phyloP scores from a whole-genome alignment of 37 sponge, comb jelly and placozoan species.

The Cliona cf. orientalis region DNA sequence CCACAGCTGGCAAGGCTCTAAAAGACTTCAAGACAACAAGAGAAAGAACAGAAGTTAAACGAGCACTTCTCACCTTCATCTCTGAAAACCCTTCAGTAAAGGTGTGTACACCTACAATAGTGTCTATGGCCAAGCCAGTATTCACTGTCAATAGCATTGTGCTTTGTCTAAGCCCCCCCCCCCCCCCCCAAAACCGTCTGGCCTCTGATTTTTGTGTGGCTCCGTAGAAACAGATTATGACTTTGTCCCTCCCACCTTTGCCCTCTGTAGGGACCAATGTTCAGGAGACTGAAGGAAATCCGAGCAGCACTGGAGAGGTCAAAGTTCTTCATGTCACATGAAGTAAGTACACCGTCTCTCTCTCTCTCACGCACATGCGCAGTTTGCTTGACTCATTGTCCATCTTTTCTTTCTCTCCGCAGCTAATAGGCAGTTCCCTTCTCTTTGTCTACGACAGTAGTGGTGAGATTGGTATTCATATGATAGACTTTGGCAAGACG shows the following conservation, averaged over 20 bases:
- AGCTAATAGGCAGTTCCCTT: constrained; percentile 95
- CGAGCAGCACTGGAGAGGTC: constrained; percentile 63
- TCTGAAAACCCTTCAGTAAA: constrained; percentile 53
- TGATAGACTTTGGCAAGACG: constrained; percentile 99
- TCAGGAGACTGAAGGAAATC: constrained; percentile 68
- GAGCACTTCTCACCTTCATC: constrained; percentile 54
- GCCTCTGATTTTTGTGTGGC: background rate
- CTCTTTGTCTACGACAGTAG: constrained; percentile 90
- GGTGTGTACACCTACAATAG: constrained; percentile 16
- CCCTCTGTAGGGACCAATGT: constrained; percentile 57
- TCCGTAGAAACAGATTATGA: background rate
- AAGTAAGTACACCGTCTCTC: constrained; percentile 56
- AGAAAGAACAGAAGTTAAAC: constrained; percentile 48
- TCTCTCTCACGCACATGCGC: background rate
- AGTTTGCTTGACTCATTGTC: background rate
- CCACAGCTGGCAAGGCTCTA: constrained; percentile 57
- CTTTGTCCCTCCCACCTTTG: background rate
- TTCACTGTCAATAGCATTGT: background rate
- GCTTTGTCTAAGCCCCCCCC: no score
- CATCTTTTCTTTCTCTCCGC: constrained; percentile 1
- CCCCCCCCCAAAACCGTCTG: background rate
- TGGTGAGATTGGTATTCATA: constrained; percentile 74
- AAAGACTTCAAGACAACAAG: constrained; percentile 84
- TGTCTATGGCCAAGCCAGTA: background rate
- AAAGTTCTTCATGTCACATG: constrained; percentile 83